phyloP scores from a whole-genome alignment of 2,797 vertebrate genomes.

The Acanthis flammea region DNA sequence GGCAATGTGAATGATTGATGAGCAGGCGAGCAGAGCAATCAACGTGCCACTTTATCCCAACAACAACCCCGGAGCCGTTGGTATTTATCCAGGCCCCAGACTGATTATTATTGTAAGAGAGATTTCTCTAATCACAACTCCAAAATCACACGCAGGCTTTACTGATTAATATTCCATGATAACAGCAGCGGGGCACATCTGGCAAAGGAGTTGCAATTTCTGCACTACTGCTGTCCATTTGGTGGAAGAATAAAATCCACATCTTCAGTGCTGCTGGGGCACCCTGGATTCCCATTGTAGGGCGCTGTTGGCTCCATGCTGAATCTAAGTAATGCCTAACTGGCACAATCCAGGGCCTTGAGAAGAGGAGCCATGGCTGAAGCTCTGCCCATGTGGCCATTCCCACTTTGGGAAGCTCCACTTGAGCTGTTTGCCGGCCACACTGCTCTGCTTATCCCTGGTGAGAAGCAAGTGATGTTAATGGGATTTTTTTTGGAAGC shows the following conservation, averaged over 20 bases:
- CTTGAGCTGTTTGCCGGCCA: rapidly evolving
- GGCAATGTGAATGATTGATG: constrained; percentile 38
- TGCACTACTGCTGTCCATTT: constrained; percentile 35
- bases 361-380: rapidly evolving
- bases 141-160: constrained; percentile 74
- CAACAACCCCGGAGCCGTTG: constrained; percentile 37
- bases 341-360: not conserved
- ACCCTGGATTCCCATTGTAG: rapidly evolving
- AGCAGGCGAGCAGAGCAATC: constrained; percentile 12
- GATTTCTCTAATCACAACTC: constrained; percentile 81
- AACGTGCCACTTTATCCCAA: constrained; percentile 40
- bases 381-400: not conserved
- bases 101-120: constrained; percentile 80
- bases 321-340: not conserved
- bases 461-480: rapidly evolving
- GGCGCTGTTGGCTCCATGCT: rapidly evolving
- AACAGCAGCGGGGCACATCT: constrained; percentile 77
- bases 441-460: rapidly evolving
- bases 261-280: not conserved
- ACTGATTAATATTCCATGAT: constrained; percentile 80
- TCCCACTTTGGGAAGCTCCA: not conserved
- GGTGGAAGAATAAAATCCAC: constrained; percentile 52
- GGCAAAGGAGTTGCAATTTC: constrained; percentile 48
- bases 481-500: not conserved
- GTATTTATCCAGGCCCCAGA: constrained; percentile 68